Conservation (phyloP, 2,113 vertebrate genomes). For the Syngnathoides biaculeatus region DNA sequence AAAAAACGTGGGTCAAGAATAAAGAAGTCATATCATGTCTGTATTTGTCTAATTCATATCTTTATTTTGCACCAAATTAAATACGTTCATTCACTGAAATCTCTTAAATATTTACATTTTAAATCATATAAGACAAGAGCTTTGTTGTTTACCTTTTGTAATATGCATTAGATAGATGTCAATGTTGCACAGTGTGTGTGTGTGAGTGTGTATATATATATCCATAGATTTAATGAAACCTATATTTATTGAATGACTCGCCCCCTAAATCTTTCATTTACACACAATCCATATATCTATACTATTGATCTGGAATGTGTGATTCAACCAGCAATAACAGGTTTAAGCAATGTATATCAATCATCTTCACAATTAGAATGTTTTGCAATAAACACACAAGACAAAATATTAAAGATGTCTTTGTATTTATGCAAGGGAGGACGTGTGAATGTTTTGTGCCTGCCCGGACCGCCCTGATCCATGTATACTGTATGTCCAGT, state of each 20-base stretch:
- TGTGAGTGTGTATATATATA: background rate
- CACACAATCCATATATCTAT: conserved; percentile 19
- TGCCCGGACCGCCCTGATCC: conserved; percentile 56
- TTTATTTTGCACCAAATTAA: conserved; percentile 8
- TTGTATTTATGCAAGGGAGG: conserved; percentile 51
- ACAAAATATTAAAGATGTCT: conserved; percentile 22
- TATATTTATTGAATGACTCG: conserved; percentile 22
- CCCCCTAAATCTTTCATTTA: conserved; percentile 24
- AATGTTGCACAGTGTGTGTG: conserved; percentile 12
- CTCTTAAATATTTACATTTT: conserved; percentile 8
- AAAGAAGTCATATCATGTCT: conserved; percentile 29
- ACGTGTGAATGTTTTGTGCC: conserved; percentile 65
- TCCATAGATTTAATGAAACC: conserved; percentile 10
- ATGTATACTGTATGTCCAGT: conserved; percentile 29
- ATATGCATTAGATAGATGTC: conserved; percentile 18
- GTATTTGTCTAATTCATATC: conserved; percentile 20
- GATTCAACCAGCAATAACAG: conserved; percentile 58
- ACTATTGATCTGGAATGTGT: conserved; percentile 21
- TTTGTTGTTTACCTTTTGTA: conserved; percentile 21
- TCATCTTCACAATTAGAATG: conserved; percentile 19
- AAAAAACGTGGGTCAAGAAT: conserved; percentile 46
- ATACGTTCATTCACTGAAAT: conserved; percentile 27
- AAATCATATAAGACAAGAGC: conserved; percentile 7
- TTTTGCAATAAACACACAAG: conserved; percentile 44
- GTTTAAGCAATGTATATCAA: conserved; percentile 27